phyloP scores from a whole-genome alignment of 92 coral and sea anemone genomes.

The Porites evermanni region DNA sequence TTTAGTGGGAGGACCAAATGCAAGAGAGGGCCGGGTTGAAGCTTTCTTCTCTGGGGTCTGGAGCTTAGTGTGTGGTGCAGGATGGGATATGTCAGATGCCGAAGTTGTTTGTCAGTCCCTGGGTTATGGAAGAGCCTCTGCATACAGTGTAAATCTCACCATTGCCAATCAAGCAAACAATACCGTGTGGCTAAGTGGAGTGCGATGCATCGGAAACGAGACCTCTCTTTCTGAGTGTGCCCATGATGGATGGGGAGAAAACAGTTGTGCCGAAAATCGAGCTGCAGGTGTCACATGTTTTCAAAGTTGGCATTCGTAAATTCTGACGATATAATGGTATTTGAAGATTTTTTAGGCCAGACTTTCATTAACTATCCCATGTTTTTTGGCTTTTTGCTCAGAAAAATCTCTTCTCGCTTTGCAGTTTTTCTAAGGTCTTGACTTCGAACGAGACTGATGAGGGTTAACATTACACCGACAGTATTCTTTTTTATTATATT shows the following conservation, averaged over 20 bases:
- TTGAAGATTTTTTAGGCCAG: too few species aligned
- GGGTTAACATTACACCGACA: too few species aligned
- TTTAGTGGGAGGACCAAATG: conserved; percentile 18
- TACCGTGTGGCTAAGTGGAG: conserved; percentile 26
- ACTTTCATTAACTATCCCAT: too few species aligned
- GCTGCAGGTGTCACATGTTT: conserved; percentile 39
- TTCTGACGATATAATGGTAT: too few species aligned
- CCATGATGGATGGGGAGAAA: conserved; percentile 27
- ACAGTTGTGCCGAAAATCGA: conserved; percentile 1
- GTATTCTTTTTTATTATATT: too few species aligned
- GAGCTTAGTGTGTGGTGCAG: conserved; percentile 41
- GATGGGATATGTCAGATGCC: conserved; percentile 36
- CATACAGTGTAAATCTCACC: conserved; percentile 6
- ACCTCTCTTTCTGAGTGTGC: conserved; percentile 25
- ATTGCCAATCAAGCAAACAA: conserved; percentile 9
- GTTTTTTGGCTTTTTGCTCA: too few species aligned
- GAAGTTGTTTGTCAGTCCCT: conserved; percentile 29
- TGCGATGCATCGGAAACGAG: conserved; percentile 40
- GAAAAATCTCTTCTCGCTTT: too few species aligned
- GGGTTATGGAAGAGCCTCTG: conserved; percentile 21
- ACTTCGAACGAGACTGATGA: too few species aligned
- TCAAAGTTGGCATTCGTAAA: background rate
- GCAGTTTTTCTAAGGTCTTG: too few species aligned
- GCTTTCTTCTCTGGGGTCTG: conserved; percentile 30
- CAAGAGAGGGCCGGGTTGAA: conserved; percentile 39